Base-by-base conservation (phyloP, 37 sponge, comb jelly and placozoan genomes). In the Theonella swinhoei region DNA sequence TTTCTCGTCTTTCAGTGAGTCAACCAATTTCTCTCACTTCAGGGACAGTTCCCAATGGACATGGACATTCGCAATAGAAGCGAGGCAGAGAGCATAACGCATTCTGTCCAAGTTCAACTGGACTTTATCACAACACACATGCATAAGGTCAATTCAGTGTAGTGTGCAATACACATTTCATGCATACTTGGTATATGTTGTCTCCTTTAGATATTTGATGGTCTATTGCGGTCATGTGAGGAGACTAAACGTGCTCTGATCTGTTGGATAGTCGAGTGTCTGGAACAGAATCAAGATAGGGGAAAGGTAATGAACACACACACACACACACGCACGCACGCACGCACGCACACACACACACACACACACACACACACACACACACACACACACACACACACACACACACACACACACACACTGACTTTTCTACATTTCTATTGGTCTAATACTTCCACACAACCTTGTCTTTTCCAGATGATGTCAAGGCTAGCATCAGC, bases 271-370 rank as follows among this genome's bases (percentile, higher is more conserved):
- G 82, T 83, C 22, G 68, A 86, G 59, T 93, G 94, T 62, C 82
- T 87, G 30, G 42, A 73, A 0, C 35, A 35, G 17, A 93, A 89
- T 63, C 19, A 36, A n/a, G 75, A 38, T 22, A 81, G 94, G 30
- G 80, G 77, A 34, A 81, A 93, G 85, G 90, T 89, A 70, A 72
- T n/a, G n/a, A n/a, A n/a, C n/a, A n/a, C n/a, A n/a, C n/a, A n/a
- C n/a, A n/a, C n/a, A n/a, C n/a, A n/a, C n/a, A n/a, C n/a, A n/a
- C n/a, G n/a, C n/a, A n/a, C n/a, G n/a, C n/a, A n/a, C n/a, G n/a
- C n/a, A n/a, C n/a, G n/a, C n/a, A n/a, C n/a, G n/a, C n/a, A n/a
- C n/a, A n/a, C n/a, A n/a, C n/a, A n/a, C n/a, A n/a, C n/a, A n/a
- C n/a, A n/a, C n/a, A n/a, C n/a, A n/a, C n/a, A n/a, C n/a, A n/a